phyloP scores from a whole-genome alignment of 1,140 invertebrate genomes.

The Aphaenogaster rudis region DNA sequence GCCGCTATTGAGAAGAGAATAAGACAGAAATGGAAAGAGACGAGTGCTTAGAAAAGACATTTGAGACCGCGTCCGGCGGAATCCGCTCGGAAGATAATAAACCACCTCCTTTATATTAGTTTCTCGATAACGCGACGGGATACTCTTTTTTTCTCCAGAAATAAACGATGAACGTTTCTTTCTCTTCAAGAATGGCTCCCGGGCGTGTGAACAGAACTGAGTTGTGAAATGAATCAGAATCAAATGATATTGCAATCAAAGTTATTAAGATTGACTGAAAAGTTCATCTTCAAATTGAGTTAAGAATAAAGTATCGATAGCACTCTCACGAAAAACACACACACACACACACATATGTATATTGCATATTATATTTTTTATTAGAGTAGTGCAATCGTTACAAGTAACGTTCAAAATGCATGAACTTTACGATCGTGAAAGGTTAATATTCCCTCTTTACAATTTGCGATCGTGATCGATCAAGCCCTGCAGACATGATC shows the following conservation, averaged over 20 bases:
- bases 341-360: no score
- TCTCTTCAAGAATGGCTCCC: neutral
- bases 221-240: neutral
- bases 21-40: conserved; percentile 55
- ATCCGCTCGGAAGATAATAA: conserved; percentile 69
- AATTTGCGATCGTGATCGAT: conserved; percentile 41
- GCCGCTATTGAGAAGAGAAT: conserved; percentile 70
- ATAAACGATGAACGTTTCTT: conserved; percentile 5
- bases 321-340: neutral
- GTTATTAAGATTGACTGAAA: neutral
- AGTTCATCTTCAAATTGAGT: neutral
- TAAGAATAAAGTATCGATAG: neutral
- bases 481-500: conserved; percentile 35
- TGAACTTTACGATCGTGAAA: conserved; percentile 39
- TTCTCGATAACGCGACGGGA: conserved; percentile 67
- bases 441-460: conserved; percentile 33
- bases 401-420: conserved; percentile 10
- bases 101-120: conserved; percentile 67
- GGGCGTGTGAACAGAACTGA: conserved; percentile 40
- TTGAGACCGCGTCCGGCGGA: conserved; percentile 64
- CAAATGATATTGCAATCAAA: neutral
- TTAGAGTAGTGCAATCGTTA: neutral
- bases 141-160: neutral
- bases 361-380: neutral
- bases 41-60: conserved; percentile 70